Evolutionary conservation across 2,888 invertebrate species (phyloP).

Genomic region (Ametastegia equiseti): DNA sequence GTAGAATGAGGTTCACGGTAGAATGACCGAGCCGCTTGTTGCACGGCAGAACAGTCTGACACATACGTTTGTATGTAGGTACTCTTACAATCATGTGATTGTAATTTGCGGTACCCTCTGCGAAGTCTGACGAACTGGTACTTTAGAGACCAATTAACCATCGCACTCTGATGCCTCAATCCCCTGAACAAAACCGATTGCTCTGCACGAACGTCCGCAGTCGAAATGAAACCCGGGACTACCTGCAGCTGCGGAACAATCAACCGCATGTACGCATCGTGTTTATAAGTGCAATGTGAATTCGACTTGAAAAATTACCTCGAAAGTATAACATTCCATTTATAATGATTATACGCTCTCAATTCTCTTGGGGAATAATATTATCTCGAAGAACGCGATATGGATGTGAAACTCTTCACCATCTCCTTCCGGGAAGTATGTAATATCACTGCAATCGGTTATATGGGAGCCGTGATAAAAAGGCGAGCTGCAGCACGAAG

Average conservation of each 20-base stretch:
- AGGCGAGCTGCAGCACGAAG: constrained; percentile 9
- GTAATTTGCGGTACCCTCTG: constrained; percentile 6
- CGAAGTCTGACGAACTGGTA: constrained; percentile 22
- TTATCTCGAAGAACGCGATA: background rate
- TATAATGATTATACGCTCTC: background rate
- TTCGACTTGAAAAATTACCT: background rate
- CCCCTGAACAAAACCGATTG: background rate
- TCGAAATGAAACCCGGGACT: background rate
- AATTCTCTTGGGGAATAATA: background rate
- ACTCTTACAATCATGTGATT: constrained; percentile 15
- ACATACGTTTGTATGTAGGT: background rate
- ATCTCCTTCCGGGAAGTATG: constrained; percentile 31
- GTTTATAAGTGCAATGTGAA: background rate
- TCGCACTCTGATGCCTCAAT: constrained; percentile 39
- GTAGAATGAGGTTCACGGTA: background rate
- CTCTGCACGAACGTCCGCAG: background rate
- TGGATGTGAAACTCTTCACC: background rate
- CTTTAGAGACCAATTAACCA: constrained; percentile 24
- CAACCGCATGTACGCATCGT: background rate
- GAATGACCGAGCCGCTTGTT: constrained; percentile 19
- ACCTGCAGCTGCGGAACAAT: background rate
- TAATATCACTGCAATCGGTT: background rate
- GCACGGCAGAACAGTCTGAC: constrained; percentile 23
- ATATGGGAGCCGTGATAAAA: constrained; percentile 16
- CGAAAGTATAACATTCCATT: background rate